Evolutionary conservation across 2,888 invertebrate species (phyloP), one percentile per base, ranked within the genome.

Genomic region (Oscheius myriophilus): DNA sequence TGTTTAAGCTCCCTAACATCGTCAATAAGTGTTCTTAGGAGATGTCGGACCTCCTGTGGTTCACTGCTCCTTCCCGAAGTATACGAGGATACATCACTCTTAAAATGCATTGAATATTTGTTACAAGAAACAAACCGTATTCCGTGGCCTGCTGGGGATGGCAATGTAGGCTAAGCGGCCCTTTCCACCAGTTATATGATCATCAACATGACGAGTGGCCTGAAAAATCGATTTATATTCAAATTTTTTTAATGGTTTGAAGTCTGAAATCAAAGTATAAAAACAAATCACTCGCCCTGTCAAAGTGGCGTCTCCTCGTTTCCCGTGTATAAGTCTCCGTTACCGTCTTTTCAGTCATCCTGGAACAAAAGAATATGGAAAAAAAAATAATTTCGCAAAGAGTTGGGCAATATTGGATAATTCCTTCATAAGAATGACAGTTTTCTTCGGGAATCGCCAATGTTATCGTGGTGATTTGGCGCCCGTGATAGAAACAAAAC

Each of bases 281-380:
- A 51, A 26, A 57, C 41, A 33, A 54, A n/a, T 26, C 45, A 46
- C 43, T 43, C 23, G 51, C 62, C 41, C 51, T 39, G 39, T 63
- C 63, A 16, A 52, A 63, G n/a, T 41, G 52, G 11, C 41, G 16
- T n/a, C 53, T 39, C 25, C 53, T 63, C 23, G 43, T 41, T 14
- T 63, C 63, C 18, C 43, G 4, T 4, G 33, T 63, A 42, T 52
- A 63, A 23, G 53, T 53, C 41, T 63, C 63, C 18, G 42, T 52
- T 23, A 63, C 23, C 16, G 52, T 53, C 41, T 52, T 18, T 25
- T 63, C 63, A 16, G 42, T 52, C 63, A 63, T 63, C n/a, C 25
- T 18, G 43, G 7, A 14, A 18, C 23, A 21, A 21, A 26, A 53
- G 21, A 26, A 21, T 25, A 53, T 53, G 53, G 53, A 9, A 4